Evolutionary conservation across 1,140 invertebrate species (phyloP).

Genomic region (Bombus pyrosoma): DNA sequence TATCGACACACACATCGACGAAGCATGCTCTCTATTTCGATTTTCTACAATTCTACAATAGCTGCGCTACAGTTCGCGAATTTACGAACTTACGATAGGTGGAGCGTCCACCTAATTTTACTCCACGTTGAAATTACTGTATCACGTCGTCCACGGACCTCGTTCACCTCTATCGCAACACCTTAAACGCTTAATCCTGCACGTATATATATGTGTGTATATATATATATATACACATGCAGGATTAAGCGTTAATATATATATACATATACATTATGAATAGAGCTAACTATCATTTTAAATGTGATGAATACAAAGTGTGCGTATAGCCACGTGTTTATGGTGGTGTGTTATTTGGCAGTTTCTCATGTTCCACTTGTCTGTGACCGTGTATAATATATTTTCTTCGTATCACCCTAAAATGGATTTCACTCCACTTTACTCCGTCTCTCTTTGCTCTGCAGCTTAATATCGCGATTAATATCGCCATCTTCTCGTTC

Average conservation of each 20-base stretch:
- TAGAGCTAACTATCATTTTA: conserved; percentile 56
- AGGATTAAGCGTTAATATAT: too few relatives aligned
- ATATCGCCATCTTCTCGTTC: conserved; percentile 5
- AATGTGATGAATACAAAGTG: conserved; percentile 70
- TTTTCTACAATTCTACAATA: conserved; percentile 48
- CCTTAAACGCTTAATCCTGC: conserved; percentile 36
- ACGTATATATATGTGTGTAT: neutral
- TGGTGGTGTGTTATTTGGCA: conserved; percentile 67
- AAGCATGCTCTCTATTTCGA: conserved; percentile 32
- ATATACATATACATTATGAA: neutral
- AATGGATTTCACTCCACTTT: neutral
- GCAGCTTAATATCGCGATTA: conserved; percentile 11
- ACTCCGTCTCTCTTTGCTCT: neutral
- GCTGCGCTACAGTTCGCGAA: conserved; percentile 38
- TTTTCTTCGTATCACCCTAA: conserved; percentile 6
- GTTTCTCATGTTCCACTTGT: conserved; percentile 52
- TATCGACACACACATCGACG: neutral
- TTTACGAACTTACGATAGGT: neutral
- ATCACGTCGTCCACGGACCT: conserved; percentile 11
- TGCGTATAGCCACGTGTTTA: conserved; percentile 57
- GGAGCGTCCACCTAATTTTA: conserved; percentile 25
- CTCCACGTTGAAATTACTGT: conserved; percentile 15
- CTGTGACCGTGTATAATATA: neutral
- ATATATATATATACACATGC: too few relatives aligned
- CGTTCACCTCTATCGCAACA: neutral